Conservation (phyloP, 2,888 invertebrate species). For the Xestia xanthographa region DNA sequence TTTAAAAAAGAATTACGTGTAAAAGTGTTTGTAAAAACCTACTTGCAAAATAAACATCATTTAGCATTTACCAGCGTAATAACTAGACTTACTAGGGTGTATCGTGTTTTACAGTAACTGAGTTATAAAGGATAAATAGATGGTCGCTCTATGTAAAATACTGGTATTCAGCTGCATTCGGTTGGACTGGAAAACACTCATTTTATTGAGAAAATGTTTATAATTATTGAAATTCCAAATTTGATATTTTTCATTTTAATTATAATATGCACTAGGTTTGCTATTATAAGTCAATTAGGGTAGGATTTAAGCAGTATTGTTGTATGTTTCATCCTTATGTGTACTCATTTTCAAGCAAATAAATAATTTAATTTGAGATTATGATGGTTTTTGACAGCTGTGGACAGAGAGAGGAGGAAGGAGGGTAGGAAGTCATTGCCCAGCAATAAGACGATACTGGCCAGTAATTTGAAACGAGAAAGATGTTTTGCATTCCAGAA, state of each 20-base stretch:
- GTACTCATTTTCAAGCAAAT: no score
- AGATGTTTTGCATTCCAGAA: slow-evolving; percentile 41
- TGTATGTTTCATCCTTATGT: no score
- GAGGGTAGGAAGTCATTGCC: not conserved
- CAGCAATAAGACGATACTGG: not conserved
- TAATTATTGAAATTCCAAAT: no score
- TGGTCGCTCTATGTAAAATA: not conserved
- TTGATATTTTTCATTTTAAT: no score
- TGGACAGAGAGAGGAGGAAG: not conserved
- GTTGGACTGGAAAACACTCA: not conserved
- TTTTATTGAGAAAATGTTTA: not conserved
- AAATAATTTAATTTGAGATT: not conserved
- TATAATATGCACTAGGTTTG: no score
- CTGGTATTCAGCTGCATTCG: not conserved
- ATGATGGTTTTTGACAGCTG: not conserved
- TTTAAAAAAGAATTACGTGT: no score
- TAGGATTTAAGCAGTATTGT: no score
- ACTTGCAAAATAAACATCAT: no score
- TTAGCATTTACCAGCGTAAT: no score
- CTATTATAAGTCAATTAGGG: no score
- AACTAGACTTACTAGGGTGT: no score
- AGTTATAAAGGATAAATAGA: not conserved
- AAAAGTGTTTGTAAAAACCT: no score
- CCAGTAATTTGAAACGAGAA: slow-evolving; percentile 1
- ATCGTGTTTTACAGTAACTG: not conserved